These are phyloP conservation scores for Tympanuchus pallidicinctus DNA, from an alignment of 2,113 vertebrate species.

Conservation along the genomic window DNA sequence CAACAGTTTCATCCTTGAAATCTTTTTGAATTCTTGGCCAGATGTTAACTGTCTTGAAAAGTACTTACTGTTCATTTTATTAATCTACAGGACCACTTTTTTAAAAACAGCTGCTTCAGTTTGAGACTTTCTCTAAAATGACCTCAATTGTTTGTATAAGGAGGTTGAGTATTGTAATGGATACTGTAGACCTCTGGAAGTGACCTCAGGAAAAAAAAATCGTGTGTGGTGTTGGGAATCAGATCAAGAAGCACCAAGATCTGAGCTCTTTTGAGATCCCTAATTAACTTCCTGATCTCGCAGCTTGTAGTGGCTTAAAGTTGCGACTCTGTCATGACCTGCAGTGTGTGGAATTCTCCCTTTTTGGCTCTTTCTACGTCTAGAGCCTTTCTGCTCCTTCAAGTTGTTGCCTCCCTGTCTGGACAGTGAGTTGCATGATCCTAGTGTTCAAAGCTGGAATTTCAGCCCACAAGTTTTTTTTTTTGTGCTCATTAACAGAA, in stretches of 20 bases:
- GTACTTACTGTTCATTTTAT: not conserved
- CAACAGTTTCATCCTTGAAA: not conserved
- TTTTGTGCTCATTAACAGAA: not conserved
- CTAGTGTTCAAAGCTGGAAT: not conserved
- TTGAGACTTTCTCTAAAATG: not conserved
- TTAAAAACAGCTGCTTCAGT: not conserved
- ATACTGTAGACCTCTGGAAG: not conserved
- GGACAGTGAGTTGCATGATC: not conserved
- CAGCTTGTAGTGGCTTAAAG: not conserved
- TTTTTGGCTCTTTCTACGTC: not conserved
- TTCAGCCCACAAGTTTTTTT: not conserved
- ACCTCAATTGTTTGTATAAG: not conserved
- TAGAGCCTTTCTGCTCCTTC: not conserved
- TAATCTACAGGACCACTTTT: not conserved
- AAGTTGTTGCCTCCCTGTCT: fast-evolving
- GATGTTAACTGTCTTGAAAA: not conserved
- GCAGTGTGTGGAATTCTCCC: fast-evolving
- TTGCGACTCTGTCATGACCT: not conserved
- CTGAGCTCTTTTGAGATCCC: not conserved
- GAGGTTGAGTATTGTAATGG: not conserved
- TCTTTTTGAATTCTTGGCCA: not conserved
- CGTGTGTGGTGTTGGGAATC: not conserved
- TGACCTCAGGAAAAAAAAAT: not conserved
- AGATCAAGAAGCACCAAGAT: not conserved
- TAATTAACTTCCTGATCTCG: not conserved